Conservation (phyloP, 2,797 vertebrate species). For the Passerculus sandwichensis region DNA sequence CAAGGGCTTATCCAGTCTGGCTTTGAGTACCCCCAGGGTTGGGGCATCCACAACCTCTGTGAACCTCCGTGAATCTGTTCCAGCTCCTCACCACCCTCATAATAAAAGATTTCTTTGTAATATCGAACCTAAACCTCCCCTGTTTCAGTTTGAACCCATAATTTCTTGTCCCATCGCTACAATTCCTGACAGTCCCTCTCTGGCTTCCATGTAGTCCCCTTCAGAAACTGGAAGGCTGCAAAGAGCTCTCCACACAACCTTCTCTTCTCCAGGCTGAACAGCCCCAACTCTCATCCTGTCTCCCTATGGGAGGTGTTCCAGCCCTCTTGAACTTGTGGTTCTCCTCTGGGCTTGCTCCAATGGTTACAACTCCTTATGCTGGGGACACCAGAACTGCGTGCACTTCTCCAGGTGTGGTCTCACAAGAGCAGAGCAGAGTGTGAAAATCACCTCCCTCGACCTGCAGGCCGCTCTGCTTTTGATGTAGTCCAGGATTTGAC, state of each 20-base stretch:
- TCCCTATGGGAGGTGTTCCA: fast-evolving
- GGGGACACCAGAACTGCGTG: neutral
- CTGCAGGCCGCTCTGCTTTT: neutral
- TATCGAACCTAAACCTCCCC: neutral
- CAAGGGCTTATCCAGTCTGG: neutral
- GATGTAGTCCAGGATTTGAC: neutral
- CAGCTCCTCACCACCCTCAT: neutral
- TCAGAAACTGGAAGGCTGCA: too few species aligned
- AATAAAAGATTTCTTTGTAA: neutral
- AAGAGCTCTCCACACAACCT: neutral
- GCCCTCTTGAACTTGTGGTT: neutral
- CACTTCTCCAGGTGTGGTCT: neutral
- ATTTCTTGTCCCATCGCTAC: neutral
- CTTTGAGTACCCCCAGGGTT: neutral
- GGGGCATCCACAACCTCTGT: neutral
- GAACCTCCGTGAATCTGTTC: neutral
- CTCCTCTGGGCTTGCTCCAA: neutral
- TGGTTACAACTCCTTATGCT: fast-evolving
- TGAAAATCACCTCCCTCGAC: neutral
- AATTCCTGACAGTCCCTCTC: neutral
- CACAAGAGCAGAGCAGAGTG: neutral
- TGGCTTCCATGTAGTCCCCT: fast-evolving
- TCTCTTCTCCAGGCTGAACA: neutral
- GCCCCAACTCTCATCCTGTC: neutral
- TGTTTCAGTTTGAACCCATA: neutral